Evolutionary conservation across 2,797 vertebrate species (phyloP).

Genomic region (Triplophysa yarkandensis): DNA sequence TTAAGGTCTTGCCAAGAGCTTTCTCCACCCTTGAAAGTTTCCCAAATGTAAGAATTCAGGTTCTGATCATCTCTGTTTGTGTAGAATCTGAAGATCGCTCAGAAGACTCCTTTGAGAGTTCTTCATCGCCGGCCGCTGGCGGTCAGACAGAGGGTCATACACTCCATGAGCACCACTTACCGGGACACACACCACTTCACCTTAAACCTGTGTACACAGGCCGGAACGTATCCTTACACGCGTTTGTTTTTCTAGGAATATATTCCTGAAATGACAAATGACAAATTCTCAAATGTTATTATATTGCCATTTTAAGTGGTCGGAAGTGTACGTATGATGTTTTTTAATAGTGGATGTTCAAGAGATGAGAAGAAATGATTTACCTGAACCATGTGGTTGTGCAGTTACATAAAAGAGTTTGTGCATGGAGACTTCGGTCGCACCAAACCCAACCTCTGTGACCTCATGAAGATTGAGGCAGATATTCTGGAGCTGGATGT

Average conservation of each 20-base stretch:
- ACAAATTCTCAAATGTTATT: too few species aligned
- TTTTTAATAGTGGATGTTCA: too few species aligned
- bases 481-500: constrained; percentile 97
- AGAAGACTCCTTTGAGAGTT: constrained; percentile 94
- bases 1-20: constrained; percentile 78
- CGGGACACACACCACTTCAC: constrained; percentile 89
- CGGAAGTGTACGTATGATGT: too few species aligned
- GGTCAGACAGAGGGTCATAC: constrained; percentile 82
- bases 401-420: constrained; percentile 97
- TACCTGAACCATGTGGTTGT: background rate
- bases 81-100: constrained; percentile 88
- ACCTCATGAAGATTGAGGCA: constrained; percentile 83
- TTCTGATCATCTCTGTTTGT: constrained; percentile 30
- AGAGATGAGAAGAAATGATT: background rate
- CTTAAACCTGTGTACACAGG: constrained; percentile 88
- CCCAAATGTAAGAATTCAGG: background rate
- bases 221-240: constrained; percentile 90
- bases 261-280: background rate
- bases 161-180: constrained; percentile 83
- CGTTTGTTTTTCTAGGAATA: too few species aligned
- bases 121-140: constrained; percentile 90
- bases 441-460: constrained; percentile 90
- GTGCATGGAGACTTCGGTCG: constrained; percentile 97
- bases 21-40: background rate
- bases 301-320: too few species aligned